These are phyloP conservation scores for Caerostris extrusa DNA, from an alignment of 1,140 invertebrate species.

Conservation along the genomic window DNA sequence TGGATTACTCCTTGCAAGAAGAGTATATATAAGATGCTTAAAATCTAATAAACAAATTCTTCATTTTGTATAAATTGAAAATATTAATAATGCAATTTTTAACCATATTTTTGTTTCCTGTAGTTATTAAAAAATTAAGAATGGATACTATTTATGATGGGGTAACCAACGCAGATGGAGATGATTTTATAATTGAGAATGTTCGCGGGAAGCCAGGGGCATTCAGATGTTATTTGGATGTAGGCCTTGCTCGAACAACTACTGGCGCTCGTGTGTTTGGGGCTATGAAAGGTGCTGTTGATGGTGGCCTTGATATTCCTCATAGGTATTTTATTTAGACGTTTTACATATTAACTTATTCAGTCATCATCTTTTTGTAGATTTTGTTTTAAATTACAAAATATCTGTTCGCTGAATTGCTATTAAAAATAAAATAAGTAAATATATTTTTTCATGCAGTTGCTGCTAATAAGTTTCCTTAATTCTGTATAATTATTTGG, in stretches of 20 bases:
- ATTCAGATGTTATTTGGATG: conserved; percentile 98
- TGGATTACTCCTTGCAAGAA: conserved; percentile 95
- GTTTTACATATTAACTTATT: too few species aligned
- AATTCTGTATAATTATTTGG: too few species aligned
- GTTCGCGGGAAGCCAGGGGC: conserved; percentile 94
- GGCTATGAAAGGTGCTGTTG: conserved; percentile 99
- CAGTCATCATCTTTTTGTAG: too few species aligned
- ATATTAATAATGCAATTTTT: not conserved
- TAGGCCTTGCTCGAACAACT: conserved; percentile 97
- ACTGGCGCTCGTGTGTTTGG: conserved; percentile 99
- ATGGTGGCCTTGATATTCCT: conserved; percentile 99
- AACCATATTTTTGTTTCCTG: conserved; percentile 63
- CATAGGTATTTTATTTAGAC: conserved; percentile 84
- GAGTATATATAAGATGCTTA: conserved; percentile 84
- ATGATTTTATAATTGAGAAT: conserved; percentile 97
- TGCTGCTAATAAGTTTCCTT: too few species aligned
- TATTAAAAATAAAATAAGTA: not conserved
- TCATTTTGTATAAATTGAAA: not conserved
- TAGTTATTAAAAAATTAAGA: conserved; percentile 95
- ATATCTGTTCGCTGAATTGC: too few species aligned
- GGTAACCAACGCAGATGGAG: conserved; percentile 93
- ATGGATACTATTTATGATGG: conserved; percentile 96
- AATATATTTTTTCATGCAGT: too few species aligned
- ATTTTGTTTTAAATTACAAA: too few species aligned
- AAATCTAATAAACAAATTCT: not conserved